Percentiles rank a stretch among this genome's conserved stretches.
These are phyloP conservation scores for Lasiurus cinereus DNA, from an alignment of 2,113 vertebrate species.

Conservation along the genomic window DNA sequence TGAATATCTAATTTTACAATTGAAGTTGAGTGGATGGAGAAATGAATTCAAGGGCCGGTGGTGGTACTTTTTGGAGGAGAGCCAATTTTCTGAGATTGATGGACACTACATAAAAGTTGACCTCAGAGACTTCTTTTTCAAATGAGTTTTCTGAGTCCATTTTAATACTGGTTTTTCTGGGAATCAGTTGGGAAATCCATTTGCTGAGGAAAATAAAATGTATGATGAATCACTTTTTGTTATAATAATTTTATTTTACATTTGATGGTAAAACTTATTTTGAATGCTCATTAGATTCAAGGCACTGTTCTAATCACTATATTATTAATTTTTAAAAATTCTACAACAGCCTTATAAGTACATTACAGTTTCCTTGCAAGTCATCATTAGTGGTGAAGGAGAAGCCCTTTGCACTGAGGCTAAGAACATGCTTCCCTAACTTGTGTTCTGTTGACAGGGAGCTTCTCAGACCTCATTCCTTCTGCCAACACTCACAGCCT, in stretches of 20 bases:
- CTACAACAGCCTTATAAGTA: background rate
- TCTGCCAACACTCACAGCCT: background rate
- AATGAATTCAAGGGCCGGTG: background rate
- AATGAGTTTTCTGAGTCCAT: slow-evolving; percentile 19
- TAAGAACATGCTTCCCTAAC: background rate
- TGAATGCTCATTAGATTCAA: slow-evolving; percentile 38
- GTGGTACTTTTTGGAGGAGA: background rate
- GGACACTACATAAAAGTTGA: background rate
- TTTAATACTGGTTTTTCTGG: slow-evolving; percentile 33
- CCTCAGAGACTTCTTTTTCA: background rate
- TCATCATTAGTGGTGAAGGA: background rate
- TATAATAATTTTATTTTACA: slow-evolving; percentile 54
- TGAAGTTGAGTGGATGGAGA: background rate
- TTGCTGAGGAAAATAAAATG: slow-evolving; percentile 29
- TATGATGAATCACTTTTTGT: slow-evolving; percentile 35
- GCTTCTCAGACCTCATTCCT: background rate
- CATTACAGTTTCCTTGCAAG: slow-evolving; percentile 28
- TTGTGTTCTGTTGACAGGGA: background rate
- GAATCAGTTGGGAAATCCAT: slow-evolving; percentile 13
- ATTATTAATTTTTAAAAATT: slow-evolving; percentile 24
- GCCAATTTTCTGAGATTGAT: slow-evolving; percentile 15
- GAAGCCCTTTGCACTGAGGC: background rate
- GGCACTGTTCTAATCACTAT: slow-evolving; percentile 7
- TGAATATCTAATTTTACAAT: slow-evolving; percentile 1
- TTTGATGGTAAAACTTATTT: slow-evolving; percentile 54